Evolutionary conservation across 2,113 vertebrate genomes (phyloP), one percentile per base, ranked within the genome.

Genomic region (Paramormyrops kingsleyae): DNA sequence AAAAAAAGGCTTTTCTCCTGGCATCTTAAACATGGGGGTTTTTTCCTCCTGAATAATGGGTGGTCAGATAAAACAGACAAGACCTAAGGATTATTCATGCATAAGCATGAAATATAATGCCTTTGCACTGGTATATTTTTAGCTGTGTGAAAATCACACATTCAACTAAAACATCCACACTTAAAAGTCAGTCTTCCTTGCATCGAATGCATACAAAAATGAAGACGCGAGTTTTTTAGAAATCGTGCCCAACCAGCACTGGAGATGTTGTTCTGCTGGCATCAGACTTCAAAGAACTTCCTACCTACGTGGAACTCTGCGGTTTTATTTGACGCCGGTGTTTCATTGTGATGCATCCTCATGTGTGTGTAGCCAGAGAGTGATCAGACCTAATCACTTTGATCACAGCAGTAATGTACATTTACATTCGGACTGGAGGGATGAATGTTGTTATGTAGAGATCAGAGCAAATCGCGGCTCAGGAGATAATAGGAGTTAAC

Each of bases 21-120:
- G 90, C 91, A 83, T 92, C 91, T 74, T 89, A 93, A 94, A 92
- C 70, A 24, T 13, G 21, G 89, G 90, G 87, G 90, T 91, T 94
- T 83, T 47, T 24, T 83, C 93, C 92, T 93, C 92, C 74, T 74
- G 35, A 90, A 83, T 90, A 87, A 70, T 87, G 89, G 84, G 83
- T 90, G 90, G 90, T 90, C 90, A 93, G 92, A 92, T 88, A 88
- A 89, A 53, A 83, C 21, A 91, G 70, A 92, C 91, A 91, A 92
- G 87, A 93, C 91, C 91, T 86, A 89, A 92, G 90, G 91, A 80
- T n/a, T 91, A 91, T 91, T 90, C 94, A 94, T 94, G 94, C 93
- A 94, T 95, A 94, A 94, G 94, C 92, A 93, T 93, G 91, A 93
- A 88, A 84, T 86, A 53, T 90, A 91, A 93, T 84, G 83, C 24